These are phyloP conservation scores for Archilochus colubris DNA, from an alignment of 2,113 vertebrate species.

Conservation along the genomic window DNA sequence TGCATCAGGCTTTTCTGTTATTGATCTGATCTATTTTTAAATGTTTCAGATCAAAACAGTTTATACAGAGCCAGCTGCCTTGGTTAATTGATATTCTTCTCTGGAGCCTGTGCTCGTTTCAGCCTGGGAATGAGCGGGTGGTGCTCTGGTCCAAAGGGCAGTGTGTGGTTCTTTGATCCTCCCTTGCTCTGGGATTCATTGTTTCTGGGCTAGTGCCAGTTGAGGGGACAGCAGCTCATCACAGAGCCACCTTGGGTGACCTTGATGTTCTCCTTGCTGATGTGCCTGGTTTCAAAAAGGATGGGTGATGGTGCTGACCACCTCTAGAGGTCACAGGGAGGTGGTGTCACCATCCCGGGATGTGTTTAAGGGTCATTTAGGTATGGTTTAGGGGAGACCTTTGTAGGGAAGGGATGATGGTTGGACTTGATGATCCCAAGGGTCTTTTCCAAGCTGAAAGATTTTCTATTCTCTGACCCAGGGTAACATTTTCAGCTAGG, in stretches of 20 bases:
- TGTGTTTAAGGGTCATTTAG: too few relatives aligned
- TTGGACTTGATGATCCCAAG: too few relatives aligned
- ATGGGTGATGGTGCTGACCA: background rate
- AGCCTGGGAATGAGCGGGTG: background rate
- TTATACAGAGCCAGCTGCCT: background rate
- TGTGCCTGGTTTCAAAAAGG: background rate
- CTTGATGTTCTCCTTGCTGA: background rate
- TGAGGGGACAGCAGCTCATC: background rate
- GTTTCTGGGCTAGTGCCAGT: background rate
- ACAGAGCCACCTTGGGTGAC: background rate
- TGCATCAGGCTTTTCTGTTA: background rate
- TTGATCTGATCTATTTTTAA: conserved; percentile 13
- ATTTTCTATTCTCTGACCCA: background rate
- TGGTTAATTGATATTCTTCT: background rate
- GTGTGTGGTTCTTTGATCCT: background rate
- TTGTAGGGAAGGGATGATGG: too few relatives aligned
- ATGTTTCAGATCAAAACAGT: background rate
- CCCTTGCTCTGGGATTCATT: background rate
- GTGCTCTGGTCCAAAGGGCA: background rate
- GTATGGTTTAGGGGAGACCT: too few relatives aligned
- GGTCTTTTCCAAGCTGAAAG: too few relatives aligned
- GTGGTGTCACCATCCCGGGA: too few relatives aligned
- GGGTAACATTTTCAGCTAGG: background rate
- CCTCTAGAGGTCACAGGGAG: too few relatives aligned
- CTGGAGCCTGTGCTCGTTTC: background rate